Base-by-base conservation (phyloP, 2,113 vertebrate species). In the Alligator sinensis region DNA sequence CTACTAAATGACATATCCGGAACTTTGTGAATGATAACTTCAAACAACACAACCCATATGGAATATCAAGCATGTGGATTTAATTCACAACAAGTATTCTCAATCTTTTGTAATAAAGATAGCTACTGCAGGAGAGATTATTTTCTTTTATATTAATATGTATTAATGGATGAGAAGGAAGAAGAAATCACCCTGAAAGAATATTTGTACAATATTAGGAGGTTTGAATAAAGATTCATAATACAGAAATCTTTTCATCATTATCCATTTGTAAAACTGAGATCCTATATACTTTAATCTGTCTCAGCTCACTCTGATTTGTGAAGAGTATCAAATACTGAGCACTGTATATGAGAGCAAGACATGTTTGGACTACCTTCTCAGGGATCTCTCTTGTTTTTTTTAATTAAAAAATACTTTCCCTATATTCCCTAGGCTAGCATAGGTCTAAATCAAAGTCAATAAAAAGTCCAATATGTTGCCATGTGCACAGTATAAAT, bases 361-460 rank as follows among this genome's bases (percentile, higher is more conserved):
- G 88, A 80, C 89, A 85, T 82, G 84, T 64, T 3, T 94, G 60
- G 84, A 87, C n/a, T 93, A 62, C 62, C 68, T 79, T 79, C 84
- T 77, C 60, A 6, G 74, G 75, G 84, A 92, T 82, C 81, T 90
- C 27, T 25, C 78, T 91, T 84, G 59, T 25, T 92, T 90, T 66
- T 95, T 94, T 91, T 96, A 96, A 96, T 95, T 97, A 95, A 95
- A 59, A 82, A 95, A 88, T 78, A 80, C 66, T 92, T 93, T 1
- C 2, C 86, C 80, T 74, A 83, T 66, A 54, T 88, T 92, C 77
- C 84, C 79, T 55, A 90, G 86, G 79, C 57, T 94, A 91, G 93
- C 25, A 66, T 84, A 82, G 80, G 62, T 24, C 83, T 96, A 96
- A 47, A 96, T 8, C 96, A 92, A 94, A 94, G 91, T 91, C 91